A percentile compares a stretch with the other conserved stretches of the same genome.
These are phyloP conservation scores for Chymomyza fuscimana DNA, from an alignment of 2,888 invertebrate genomes.

Conservation along the genomic window DNA sequence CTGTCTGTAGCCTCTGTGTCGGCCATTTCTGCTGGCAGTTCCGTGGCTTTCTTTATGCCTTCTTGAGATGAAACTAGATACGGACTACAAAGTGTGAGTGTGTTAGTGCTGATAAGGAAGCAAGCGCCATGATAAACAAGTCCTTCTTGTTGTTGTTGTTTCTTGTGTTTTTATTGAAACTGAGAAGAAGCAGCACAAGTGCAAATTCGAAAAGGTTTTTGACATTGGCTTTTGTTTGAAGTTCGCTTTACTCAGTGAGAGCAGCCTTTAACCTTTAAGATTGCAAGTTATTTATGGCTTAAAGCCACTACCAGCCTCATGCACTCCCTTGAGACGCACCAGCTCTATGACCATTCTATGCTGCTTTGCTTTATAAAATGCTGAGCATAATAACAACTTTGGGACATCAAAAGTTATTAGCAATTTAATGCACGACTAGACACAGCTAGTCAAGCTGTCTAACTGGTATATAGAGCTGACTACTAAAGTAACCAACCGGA, in stretches of 20 bases:
- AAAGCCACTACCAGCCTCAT: constrained; percentile 40
- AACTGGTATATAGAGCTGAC: constrained; percentile 9
- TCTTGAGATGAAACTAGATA: constrained; percentile 2
- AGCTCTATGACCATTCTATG: background rate
- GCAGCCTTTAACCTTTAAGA: background rate
- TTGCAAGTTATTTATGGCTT: constrained; percentile 25
- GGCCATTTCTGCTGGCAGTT: background rate
- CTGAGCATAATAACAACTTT: constrained; percentile 49
- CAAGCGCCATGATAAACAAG: constrained; percentile 51
- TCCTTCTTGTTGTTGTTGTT: constrained; percentile 25
- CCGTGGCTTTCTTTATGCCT: constrained; percentile 4
- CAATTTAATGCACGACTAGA: constrained; percentile 73
- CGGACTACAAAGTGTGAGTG: constrained; percentile 26
- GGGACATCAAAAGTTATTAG: constrained; percentile 69
- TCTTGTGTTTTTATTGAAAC: constrained; percentile 49
- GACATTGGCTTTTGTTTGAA: constrained; percentile 51
- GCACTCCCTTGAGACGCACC: constrained; percentile 18
- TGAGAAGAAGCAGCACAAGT: constrained; percentile 48
- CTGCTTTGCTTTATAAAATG: background rate
- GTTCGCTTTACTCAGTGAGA: constrained; percentile 34
- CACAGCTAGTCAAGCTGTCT: constrained; percentile 33
- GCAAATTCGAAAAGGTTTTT: constrained; percentile 62
- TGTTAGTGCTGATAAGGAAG: constrained; percentile 55
- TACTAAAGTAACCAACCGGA: background rate
- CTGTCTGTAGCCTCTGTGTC: background rate